phyloP scores from a whole-genome alignment of 2,113 vertebrate genomes.

The Apaloderma vittatum region DNA sequence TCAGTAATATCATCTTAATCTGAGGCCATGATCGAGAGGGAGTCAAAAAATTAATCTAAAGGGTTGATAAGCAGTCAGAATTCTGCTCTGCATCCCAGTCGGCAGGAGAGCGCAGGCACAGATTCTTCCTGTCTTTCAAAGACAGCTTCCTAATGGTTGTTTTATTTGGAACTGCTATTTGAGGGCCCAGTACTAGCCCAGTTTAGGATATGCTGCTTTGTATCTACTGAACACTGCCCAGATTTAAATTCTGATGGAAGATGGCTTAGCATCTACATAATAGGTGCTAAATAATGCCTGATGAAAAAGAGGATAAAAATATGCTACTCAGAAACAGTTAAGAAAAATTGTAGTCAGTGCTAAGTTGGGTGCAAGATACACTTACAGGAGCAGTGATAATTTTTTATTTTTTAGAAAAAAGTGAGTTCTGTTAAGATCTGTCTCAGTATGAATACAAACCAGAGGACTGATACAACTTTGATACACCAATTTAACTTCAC shows the following conservation, averaged over 20 bases:
- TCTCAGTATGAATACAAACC: neutral
- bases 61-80: neutral
- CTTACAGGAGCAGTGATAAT: neutral
- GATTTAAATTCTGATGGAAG: neutral
- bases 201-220: neutral
- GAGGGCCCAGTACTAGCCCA: neutral
- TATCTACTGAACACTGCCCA: neutral
- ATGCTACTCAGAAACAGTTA: neutral
- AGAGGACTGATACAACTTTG: neutral
- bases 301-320: neutral
- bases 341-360: neutral
- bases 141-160: neutral
- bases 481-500: neutral
- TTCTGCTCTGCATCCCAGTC: neutral
- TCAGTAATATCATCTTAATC: neutral
- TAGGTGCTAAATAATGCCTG: neutral
- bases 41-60: neutral
- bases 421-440: neutral
- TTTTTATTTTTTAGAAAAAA: neutral
- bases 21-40: neutral
- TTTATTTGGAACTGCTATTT: neutral
- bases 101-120: neutral
- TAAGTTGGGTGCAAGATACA: neutral
- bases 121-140: neutral
- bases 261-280: neutral